Conservation (phyloP, 2,113 vertebrate species). For the Pseudolaguvia tuberculata region DNA sequence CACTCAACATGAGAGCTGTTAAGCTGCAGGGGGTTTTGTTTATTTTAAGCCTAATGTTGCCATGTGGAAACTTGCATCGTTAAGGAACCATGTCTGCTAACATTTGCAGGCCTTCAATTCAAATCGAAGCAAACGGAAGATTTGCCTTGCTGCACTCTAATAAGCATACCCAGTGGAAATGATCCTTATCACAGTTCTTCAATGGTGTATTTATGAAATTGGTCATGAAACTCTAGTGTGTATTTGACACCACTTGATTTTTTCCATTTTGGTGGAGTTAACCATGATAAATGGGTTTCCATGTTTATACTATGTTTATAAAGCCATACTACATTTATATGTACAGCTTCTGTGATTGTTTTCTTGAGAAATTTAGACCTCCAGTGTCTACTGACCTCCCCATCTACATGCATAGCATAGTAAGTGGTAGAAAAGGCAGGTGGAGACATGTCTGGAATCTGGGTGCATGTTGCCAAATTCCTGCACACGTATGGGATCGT, state of each 20-base stretch:
- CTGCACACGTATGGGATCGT: not conserved
- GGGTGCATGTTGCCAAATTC: not conserved
- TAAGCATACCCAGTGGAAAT: not conserved
- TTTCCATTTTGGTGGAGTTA: slow-evolving; percentile 4
- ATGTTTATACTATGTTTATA: not conserved
- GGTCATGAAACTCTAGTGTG: slow-evolving; percentile 14
- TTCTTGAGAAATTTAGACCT: not conserved
- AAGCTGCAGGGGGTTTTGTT: not conserved
- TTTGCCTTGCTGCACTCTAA: not conserved
- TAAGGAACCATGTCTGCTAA: not conserved
- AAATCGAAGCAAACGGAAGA: not conserved
- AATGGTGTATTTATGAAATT: slow-evolving; percentile 14
- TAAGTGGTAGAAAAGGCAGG: not conserved
- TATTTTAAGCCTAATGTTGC: not conserved
- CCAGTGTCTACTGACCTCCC: not conserved
- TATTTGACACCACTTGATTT: not conserved
- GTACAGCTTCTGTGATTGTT: too few relatives aligned
- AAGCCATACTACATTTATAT: too few relatives aligned
- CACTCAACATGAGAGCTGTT: not conserved
- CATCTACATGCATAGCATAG: not conserved
- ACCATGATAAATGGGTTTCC: slow-evolving; percentile 7
- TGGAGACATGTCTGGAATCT: not conserved
- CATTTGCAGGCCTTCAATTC: not conserved
- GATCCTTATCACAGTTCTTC: not conserved
- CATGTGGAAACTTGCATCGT: not conserved